These are phyloP conservation scores for Bembecia ichneumoniformis DNA, from an alignment of 2,888 invertebrate genomes.

Conservation along the genomic window DNA sequence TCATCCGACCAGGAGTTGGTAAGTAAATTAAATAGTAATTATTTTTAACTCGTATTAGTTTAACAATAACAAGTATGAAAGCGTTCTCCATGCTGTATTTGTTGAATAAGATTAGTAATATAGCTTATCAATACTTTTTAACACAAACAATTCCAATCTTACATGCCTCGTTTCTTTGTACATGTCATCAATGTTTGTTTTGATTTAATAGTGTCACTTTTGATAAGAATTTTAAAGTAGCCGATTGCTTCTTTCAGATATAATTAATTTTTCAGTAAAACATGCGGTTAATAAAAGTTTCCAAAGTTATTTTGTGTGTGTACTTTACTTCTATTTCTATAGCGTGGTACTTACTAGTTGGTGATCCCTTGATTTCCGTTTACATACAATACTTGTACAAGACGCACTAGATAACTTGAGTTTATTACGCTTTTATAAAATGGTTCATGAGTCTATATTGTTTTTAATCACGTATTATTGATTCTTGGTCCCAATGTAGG, in stretches of 20 bases:
- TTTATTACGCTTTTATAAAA: no score
- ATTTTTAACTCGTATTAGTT: constrained; percentile 3
- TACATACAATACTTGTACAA: no score
- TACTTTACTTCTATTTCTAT: no score
- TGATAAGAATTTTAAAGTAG: background rate
- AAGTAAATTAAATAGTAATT: constrained; percentile 45
- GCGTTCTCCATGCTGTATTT: background rate
- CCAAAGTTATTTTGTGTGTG: no score
- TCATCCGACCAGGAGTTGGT: constrained; percentile 85
- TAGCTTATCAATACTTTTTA: background rate
- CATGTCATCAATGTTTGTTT: constrained; percentile 71
- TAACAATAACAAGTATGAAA: background rate
- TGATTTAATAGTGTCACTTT: constrained; percentile 34
- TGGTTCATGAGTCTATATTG: no score
- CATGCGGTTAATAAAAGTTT: no score
- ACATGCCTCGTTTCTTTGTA: constrained; percentile 34
- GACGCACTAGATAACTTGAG: no score
- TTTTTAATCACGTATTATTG: no score
- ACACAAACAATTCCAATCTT: constrained; percentile 14
- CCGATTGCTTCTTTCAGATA: background rate
- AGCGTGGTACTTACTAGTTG: no score
- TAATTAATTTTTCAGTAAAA: no score
- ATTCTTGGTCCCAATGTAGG: no score
- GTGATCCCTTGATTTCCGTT: no score
- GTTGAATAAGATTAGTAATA: background rate